phyloP scores from a whole-genome alignment of 2,113 vertebrate genomes.

The Castor canadensis region DNA sequence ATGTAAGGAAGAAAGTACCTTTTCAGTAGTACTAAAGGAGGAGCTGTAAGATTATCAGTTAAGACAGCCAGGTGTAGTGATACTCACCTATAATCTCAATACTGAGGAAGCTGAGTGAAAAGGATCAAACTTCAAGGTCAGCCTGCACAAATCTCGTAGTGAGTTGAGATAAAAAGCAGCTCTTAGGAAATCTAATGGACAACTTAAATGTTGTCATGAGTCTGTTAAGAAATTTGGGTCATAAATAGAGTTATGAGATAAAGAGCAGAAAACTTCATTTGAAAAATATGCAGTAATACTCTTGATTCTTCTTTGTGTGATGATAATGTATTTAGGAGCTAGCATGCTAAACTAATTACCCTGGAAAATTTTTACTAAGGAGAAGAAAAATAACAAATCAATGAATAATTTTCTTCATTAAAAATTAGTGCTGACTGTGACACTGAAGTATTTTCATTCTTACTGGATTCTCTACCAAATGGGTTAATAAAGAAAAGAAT shows the following conservation, averaged over 20 bases:
- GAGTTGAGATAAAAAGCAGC: too few relatives aligned
- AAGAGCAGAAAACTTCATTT: background rate
- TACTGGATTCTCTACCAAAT: background rate
- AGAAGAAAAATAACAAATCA: background rate
- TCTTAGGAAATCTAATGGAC: background rate
- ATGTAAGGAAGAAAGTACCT: background rate
- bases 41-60: background rate
- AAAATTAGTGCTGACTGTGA: background rate
- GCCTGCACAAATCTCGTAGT: too few relatives aligned
- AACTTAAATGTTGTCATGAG: background rate
- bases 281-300: background rate
- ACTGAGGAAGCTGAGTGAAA: too few relatives aligned
- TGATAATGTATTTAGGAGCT: conserved; percentile 1
- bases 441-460: background rate
- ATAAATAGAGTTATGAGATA: background rate
- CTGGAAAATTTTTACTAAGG: background rate
- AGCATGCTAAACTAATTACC: background rate
- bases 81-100: too few relatives aligned
- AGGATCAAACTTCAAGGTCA: too few relatives aligned
- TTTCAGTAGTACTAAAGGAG: background rate
- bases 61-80: too few relatives aligned
- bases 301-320: background rate
- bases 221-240: background rate
- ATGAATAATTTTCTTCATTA: background rate
- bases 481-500: background rate